Base-by-base conservation (phyloP, 2,113 vertebrate species). In the Phodopus roborovskii region DNA sequence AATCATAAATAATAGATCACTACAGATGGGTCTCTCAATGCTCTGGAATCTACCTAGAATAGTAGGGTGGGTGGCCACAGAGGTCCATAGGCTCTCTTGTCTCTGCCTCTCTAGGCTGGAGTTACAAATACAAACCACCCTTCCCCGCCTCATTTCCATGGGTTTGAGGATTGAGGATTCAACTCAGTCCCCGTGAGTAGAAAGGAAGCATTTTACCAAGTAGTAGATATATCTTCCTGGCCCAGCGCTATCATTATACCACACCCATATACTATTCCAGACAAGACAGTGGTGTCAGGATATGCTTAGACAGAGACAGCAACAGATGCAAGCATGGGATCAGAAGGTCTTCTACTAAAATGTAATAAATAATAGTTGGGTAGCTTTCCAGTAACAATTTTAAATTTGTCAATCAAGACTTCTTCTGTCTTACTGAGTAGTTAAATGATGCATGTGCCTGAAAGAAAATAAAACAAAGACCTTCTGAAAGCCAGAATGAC, bases 391-490 rank as follows among this genome's bases (percentile, higher is more conserved):
- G 28, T 68, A 88, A 26, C 7, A 71, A 85, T 73, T 83, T 70
- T 48, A 70, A 78, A 26, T 84, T 89, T 81, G 81, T 74, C 7
- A 75, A 50, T 73, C 19, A 94, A 81, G 84, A 74, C 9, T 84
- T 30, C 77, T 66, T 30, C 77, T 66, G 19, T 75, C 62, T 94
- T 45, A 58, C 33, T 68, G 81, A 91, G 62, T 90, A 82, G n/a
- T 53, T 88, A 75, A 85, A 73, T 83, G 58, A n/a, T n/a, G n/a
- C n/a, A n/a, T 42, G 70, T 60, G 42, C 53, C 64, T 53, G 56
- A 75, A 2, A 78, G 28, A 62, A 91, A 79, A 90, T 12, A 56
- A 87, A 91, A 79, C 39, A 66, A 91, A 92, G 66, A 88, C 78
- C 53, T 89, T 58, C 6, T 50, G 36, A 68, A 50, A 92, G 53